Evolutionary conservation across 2,113 vertebrate species (phyloP).

Genomic region (Thymallus thymallus): DNA sequence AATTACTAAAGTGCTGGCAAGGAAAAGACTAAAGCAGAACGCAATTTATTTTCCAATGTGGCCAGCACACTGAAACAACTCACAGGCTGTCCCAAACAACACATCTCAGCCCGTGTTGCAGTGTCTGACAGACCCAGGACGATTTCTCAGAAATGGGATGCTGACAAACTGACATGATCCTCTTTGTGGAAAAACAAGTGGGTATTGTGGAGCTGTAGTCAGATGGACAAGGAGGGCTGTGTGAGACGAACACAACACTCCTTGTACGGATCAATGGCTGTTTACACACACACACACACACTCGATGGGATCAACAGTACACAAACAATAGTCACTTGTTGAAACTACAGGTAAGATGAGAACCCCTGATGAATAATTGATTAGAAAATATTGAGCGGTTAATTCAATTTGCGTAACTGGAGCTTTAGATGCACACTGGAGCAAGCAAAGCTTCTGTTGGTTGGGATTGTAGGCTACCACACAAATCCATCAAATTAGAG

Average conservation of each 20-base stretch:
- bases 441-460: no score
- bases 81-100: neutral
- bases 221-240: no score
- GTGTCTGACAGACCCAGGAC: slow-evolving; percentile 30
- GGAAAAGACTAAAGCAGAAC: slow-evolving; percentile 20
- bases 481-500: neutral
- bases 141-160: neutral
- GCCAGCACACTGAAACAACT: slow-evolving; percentile 4
- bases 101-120: neutral
- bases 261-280: slow-evolving; percentile 23
- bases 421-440: no score
- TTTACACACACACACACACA: neutral
- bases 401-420: no score
- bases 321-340: neutral
- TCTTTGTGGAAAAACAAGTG: no score
- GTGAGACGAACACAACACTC: no score
- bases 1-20: slow-evolving; percentile 53
- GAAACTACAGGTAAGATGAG: no score
- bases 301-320: slow-evolving; percentile 5
- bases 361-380: no score
- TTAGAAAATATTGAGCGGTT: no score
- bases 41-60: slow-evolving; percentile 33
- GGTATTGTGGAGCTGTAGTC: no score
- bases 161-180: neutral
- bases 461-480: neutral